phyloP scores from a whole-genome alignment of 2,113 vertebrate species.

The Psittacus erithacus region DNA sequence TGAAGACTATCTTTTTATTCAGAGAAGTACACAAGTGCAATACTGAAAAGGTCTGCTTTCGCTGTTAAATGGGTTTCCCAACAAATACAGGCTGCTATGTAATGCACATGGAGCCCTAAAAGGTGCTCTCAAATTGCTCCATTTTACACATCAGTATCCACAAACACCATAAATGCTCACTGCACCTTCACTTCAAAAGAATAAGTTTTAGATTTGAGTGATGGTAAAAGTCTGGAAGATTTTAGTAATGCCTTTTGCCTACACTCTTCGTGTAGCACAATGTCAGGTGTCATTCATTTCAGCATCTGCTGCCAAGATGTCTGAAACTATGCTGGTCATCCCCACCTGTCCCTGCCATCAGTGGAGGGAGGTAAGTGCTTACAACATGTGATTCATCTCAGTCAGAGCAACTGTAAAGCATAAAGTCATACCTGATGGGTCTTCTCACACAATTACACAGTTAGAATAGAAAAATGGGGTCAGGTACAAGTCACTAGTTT shows the following conservation, averaged over 20 bases:
- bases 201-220: neutral
- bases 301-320: neutral
- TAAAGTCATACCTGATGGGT: neutral
- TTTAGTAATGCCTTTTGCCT: neutral
- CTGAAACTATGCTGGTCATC: neutral
- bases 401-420: neutral
- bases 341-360: neutral
- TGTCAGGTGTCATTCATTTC: neutral
- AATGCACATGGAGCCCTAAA: neutral
- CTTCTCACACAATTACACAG: neutral
- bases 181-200: neutral
- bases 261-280: rapidly evolving
- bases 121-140: neutral
- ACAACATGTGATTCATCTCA: neutral
- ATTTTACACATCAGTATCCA: neutral
- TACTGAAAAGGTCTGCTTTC: neutral
- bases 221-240: neutral
- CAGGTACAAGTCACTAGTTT: neutral
- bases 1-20: neutral
- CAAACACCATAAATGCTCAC: rapidly evolving
- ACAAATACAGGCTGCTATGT: neutral
- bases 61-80: neutral
- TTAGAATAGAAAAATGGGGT: neutral
- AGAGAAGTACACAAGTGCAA: neutral
- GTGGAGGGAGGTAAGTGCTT: neutral